A percentile compares a stretch with the other conserved stretches of the same genome.
Conservation (phyloP, 2,113 vertebrate genomes). For the Bujurquina vittata region DNA sequence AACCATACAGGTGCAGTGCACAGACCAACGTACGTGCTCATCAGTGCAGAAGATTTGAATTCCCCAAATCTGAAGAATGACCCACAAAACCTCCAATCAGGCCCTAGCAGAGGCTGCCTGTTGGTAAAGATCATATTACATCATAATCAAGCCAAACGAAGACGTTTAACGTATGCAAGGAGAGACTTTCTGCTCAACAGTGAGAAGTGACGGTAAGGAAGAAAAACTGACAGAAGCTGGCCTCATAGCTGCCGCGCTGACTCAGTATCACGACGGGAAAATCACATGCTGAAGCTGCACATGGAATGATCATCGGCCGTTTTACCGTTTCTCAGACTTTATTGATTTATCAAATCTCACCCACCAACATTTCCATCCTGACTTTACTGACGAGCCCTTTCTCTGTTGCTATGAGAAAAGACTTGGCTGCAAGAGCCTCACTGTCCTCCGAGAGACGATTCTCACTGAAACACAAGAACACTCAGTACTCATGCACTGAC, state of each 20-base stretch:
- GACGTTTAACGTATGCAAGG: not conserved
- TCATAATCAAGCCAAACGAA: not conserved
- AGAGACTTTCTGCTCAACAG: too few species aligned
- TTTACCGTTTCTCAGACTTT: conserved; percentile 31
- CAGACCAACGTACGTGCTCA: not conserved
- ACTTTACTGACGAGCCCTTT: conserved; percentile 8
- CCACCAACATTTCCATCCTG: conserved; percentile 22
- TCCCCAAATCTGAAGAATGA: not conserved
- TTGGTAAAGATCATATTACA: not conserved
- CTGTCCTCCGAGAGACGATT: conserved; percentile 1
- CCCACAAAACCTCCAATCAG: not conserved
- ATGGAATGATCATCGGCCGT: not conserved
- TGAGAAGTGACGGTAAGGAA: not conserved
- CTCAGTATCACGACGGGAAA: conserved; percentile 8
- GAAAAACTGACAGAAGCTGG: not conserved
- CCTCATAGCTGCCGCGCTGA: conserved; percentile 7
- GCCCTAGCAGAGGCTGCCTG: not conserved
- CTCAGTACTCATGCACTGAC: not conserved
- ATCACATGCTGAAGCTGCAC: conserved; percentile 8
- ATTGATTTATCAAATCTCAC: conserved; percentile 35
- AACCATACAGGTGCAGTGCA: not conserved
- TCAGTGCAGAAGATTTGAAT: not conserved
- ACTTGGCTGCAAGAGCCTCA: not conserved
- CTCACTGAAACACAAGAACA: conserved; percentile 7
- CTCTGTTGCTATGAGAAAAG: conserved; percentile 43